These are phyloP conservation scores for Melanerpes aurifrons DNA, from an alignment of 2,113 vertebrate genomes.

Conservation along the genomic window DNA sequence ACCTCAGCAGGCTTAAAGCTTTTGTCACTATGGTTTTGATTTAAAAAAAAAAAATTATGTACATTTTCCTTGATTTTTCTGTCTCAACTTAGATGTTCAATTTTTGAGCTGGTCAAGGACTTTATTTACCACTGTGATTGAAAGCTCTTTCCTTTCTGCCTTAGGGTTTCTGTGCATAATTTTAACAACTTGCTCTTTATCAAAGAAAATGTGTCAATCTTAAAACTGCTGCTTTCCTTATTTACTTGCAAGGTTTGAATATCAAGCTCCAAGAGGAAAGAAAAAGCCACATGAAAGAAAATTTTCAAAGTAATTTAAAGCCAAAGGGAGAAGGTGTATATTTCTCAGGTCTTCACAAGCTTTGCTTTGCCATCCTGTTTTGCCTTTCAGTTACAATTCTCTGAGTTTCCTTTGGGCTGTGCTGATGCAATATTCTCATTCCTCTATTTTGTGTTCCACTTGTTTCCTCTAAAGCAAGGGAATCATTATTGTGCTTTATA, in stretches of 20 bases:
- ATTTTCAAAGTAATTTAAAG: slow-evolving; percentile 42
- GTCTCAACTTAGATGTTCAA: slow-evolving; percentile 17
- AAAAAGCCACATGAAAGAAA: slow-evolving; percentile 21
- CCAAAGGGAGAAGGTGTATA: slow-evolving; percentile 4
- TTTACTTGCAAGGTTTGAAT: slow-evolving; percentile 49
- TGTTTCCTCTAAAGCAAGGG: not conserved
- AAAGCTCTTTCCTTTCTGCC: slow-evolving; percentile 54
- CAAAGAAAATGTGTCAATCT: slow-evolving; percentile 67
- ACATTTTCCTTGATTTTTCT: slow-evolving; percentile 40
- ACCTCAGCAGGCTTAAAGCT: not conserved
- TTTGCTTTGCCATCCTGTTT: not conserved
- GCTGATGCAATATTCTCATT: not conserved
- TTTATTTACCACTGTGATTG: slow-evolving; percentile 63
- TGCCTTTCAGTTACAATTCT: not conserved
- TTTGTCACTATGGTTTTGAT: slow-evolving; percentile 50
- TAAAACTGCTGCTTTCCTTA: slow-evolving; percentile 53
- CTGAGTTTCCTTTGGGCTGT: not conserved
- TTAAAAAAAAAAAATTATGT: slow-evolving; percentile 52
- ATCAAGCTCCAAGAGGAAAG: slow-evolving; percentile 48
- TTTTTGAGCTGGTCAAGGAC: slow-evolving; percentile 46
- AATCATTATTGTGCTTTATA: not conserved
- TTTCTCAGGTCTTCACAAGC: slow-evolving; percentile 11
- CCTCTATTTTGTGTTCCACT: accelerated
- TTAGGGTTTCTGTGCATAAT: slow-evolving; percentile 50
- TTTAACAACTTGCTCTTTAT: slow-evolving; percentile 68